Base-by-base conservation (phyloP, 2,888 invertebrate species). In the Tridacna gigas region DNA sequence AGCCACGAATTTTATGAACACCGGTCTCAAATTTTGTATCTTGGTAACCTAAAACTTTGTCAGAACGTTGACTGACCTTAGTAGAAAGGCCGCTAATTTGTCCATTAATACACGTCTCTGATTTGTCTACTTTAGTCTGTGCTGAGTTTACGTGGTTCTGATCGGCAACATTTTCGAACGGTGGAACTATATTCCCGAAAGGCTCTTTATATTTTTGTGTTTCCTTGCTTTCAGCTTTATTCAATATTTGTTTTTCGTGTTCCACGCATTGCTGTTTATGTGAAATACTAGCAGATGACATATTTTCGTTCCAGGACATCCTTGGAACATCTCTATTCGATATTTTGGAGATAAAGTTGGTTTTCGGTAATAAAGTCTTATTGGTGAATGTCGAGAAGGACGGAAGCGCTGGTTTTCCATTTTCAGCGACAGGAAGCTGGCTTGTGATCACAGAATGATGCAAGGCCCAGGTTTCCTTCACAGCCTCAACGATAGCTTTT, bases 381-480 rank as follows among this genome's bases (percentile, higher is more conserved):
- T 80, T 73, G 18, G 79, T 66, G 48, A 87, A 84, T 22, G 87
- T 84, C 26, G 87, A 75, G 63, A 88, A 80, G 2, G 85, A 83
- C 20, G 85, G 88, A 28, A 88, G 74, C 7, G 25, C 45, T 26
- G 69, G 56, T 71, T 74, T 85, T 22, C 60, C 82, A 20, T 45
- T 63, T 9, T 28, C 63, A 3, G 51, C 15, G 11, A 18, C 20
- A 13, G 80, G 48, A 15, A 80, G 26, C 22, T 61, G 66, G 60
- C 61, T 82, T 4, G 78, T 78, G 74, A 81, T 78, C 9, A 80
- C 79, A 13, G 80, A 81, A 45, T 83, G 83, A 56, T 85, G 88
- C 63, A 74, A 60, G 1, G 85, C 85, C 85, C 85, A 88, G 0
- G 85, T 80, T 74, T 88, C 83, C 25, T 82, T 83, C 12, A 88